Conservation (phyloP, 2,888 invertebrate species). For the Serrognathus titanus region DNA sequence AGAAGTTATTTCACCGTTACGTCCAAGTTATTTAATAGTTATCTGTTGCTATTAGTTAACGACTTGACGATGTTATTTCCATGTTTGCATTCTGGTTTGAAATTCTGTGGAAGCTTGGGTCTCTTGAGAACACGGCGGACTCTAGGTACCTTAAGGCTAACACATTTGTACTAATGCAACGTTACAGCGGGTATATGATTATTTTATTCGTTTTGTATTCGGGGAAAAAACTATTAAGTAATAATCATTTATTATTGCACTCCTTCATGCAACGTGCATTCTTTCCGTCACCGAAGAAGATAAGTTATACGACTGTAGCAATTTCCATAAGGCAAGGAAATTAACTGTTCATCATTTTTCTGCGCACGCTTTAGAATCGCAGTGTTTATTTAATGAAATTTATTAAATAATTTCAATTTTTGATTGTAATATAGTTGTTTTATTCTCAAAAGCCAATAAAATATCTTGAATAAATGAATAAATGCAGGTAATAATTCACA, state of each 20-base stretch:
- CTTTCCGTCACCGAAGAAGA: no score
- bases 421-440: no score
- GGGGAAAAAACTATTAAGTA: no score
- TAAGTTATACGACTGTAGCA: no score
- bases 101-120: conserved; percentile 20
- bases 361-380: no score
- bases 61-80: conserved; percentile 21
- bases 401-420: no score
- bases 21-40: conserved; percentile 22
- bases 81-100: conserved; percentile 22
- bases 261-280: neutral
- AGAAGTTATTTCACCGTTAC: conserved; percentile 16
- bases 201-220: neutral
- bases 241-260: neutral
- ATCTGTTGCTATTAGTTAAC: conserved; percentile 21
- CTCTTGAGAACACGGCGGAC: conserved; percentile 9
- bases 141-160: conserved; percentile 1
- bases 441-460: no score
- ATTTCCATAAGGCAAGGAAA: no score
- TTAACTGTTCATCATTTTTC: no score
- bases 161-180: neutral
- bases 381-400: no score
- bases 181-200: conserved; percentile 1
- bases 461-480: no score
- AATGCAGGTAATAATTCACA: no score